A percentile compares a stretch with the other conserved stretches of the same genome.
These are phyloP conservation scores for Lithophane semibrunnea DNA, from an alignment of 2,888 invertebrate species.

Conservation along the genomic window DNA sequence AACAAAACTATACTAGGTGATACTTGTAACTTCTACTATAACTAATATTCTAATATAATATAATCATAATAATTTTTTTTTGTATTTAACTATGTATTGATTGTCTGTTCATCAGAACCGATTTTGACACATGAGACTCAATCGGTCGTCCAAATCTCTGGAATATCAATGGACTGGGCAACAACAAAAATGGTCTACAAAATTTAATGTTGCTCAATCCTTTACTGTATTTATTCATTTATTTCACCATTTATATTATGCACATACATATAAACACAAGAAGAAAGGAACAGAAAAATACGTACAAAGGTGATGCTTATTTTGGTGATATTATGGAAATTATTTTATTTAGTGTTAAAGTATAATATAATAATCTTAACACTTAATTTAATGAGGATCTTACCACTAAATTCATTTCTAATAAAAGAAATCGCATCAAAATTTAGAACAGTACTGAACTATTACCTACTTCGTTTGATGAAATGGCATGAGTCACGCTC, in stretches of 20 bases:
- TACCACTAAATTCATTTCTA: too few species aligned
- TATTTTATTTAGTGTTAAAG: neutral
- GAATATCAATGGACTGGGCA: neutral
- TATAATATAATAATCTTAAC: neutral
- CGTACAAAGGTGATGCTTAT: neutral
- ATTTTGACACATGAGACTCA: neutral
- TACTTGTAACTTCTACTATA: neutral
- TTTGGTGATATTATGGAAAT: neutral
- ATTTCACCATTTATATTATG: neutral
- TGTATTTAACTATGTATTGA: too few species aligned
- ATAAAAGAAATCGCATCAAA: neutral
- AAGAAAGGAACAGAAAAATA: neutral
- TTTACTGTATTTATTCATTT: neutral
- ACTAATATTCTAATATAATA: too few species aligned
- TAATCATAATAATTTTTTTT: neutral
- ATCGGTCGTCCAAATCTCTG: neutral
- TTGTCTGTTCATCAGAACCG: neutral
- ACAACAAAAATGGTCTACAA: neutral
- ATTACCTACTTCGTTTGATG: neutral
- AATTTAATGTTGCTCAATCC: neutral
- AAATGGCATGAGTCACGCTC: slow-evolving; percentile 1
- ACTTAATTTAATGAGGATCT: neutral
- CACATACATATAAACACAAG: neutral
- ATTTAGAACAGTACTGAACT: neutral
- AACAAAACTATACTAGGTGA: neutral